These are phyloP conservation scores for Heliocidaris erythrogramma DNA, from an alignment of 35 echinoderm and acorn worm species.

Conservation along the genomic window DNA sequence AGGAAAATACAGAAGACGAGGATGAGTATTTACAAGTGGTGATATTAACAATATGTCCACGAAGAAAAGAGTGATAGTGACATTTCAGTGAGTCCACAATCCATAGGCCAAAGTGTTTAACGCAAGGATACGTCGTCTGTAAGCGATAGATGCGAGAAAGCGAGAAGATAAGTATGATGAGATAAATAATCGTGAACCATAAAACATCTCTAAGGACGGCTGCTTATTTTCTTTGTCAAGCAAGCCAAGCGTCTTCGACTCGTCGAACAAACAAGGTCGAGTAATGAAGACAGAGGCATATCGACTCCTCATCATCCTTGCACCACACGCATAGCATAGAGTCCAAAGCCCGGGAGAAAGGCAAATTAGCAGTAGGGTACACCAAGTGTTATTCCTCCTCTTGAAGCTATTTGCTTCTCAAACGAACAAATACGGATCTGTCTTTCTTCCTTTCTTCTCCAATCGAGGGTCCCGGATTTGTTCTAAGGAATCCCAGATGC, in stretches of 20 bases:
- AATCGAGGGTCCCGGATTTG: not conserved
- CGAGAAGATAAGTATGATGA: not conserved
- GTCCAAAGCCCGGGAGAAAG: not conserved
- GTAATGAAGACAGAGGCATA: not conserved
- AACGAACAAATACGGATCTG: not conserved
- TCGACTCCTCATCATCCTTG: not conserved
- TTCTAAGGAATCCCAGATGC: not conserved
- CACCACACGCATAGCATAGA: not conserved
- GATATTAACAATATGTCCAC: not conserved
- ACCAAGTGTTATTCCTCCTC: not conserved
- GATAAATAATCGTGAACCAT: not conserved
- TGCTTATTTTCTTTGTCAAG: constrained; percentile 10
- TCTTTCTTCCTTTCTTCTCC: not conserved
- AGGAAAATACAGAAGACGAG: no score
- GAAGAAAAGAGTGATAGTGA: not conserved
- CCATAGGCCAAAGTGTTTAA: no score
- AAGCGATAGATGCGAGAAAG: not conserved
- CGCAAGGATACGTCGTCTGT: no score
- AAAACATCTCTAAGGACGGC: not conserved
- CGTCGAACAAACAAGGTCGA: not conserved
- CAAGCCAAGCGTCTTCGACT: not conserved
- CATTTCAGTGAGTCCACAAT: no score
- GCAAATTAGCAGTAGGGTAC: constrained; percentile 1
- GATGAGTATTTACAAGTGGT: no score
- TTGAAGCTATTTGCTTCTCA: constrained; percentile 4